A percentile compares a stretch with the other conserved stretches of the same genome.
These are phyloP conservation scores for Epinotia nisella DNA, from an alignment of 2,888 invertebrate genomes.

Conservation along the genomic window DNA sequence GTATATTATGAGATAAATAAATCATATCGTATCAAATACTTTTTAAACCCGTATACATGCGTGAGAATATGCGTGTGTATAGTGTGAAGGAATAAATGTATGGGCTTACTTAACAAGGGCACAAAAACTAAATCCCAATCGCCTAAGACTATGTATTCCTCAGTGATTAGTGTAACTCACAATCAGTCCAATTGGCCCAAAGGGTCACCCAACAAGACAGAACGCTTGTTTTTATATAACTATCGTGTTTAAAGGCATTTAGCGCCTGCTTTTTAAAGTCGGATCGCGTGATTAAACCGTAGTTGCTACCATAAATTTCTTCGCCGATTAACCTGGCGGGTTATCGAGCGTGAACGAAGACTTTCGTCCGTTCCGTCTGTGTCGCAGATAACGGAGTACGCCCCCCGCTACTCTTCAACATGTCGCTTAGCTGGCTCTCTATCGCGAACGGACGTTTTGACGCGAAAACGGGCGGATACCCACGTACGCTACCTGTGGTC, in stretches of 20 bases:
- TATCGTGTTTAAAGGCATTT: slow-evolving; percentile 41
- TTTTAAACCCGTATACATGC: background rate
- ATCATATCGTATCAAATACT: background rate
- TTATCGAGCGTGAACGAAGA: slow-evolving; percentile 32
- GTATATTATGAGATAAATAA: background rate
- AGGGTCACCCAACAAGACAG: slow-evolving; percentile 18
- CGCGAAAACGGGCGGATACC: slow-evolving; percentile 23
- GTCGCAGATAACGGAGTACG: slow-evolving; percentile 41
- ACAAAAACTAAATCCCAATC: background rate
- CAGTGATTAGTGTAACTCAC: background rate
- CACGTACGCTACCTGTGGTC: slow-evolving; percentile 20
- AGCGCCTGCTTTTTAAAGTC: slow-evolving; percentile 44
- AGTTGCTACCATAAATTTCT: slow-evolving; percentile 44
- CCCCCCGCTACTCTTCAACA: slow-evolving; percentile 25
- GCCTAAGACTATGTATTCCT: background rate
- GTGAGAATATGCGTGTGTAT: background rate
- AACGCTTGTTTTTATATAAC: slow-evolving; percentile 15
- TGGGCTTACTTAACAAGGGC: background rate
- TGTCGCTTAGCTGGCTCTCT: slow-evolving; percentile 19
- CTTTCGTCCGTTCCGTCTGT: slow-evolving; percentile 25
- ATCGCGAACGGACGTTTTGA: slow-evolving; percentile 17
- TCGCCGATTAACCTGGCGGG: slow-evolving; percentile 40
- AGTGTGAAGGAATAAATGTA: background rate
- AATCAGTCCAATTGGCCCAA: slow-evolving; percentile 3
- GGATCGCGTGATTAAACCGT: slow-evolving; percentile 43